Base-by-base conservation (phyloP, 2,888 invertebrate genomes). In the Mythimna loreyi region DNA sequence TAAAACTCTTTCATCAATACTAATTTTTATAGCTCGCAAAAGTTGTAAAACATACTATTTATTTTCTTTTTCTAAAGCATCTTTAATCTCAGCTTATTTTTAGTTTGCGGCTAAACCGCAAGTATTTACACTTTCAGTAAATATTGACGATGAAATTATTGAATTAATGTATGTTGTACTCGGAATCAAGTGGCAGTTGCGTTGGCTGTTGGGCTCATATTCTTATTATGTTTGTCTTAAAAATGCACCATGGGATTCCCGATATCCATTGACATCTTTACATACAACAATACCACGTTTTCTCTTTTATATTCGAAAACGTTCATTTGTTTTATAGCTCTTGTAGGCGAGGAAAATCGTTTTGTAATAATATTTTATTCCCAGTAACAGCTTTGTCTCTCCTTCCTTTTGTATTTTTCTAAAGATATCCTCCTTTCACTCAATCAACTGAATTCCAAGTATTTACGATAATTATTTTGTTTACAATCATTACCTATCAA, bases 1-100 rank as follows among this genome's bases (percentile, higher is more conserved):
- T 60, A 75, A 72, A 78, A 59, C 55, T 77, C 73, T 82, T 75
- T 75, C 77, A 80, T 83, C 72, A 63, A 75, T 75, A 67, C 49
- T 45, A 67, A 71, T 69, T 77, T 76, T 77, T 75, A 72, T 67
- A 43, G 70, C 72, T 58, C 57, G 55, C 59, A 55, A 56, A 66
- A 66, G 63, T 60, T 75, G 68, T 80, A 71, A 78, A 82, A 74
- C 2, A 25, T 66, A 7, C 21, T 33, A 65, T 74, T 72, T 71
- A 70, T 81, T 77, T 76, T 67, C 55, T 68, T 67, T 68, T 73
- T 66, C 55, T 52, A 64, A 69, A 76, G 75, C 74, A 64, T n/a
- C 50, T 82, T 82, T 80, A 82, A 82, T 82, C 72, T 82, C 72
- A 64, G 65, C 58, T 58, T 33, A 52, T 28, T 49, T 70, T 50